Percentiles rank a stretch among this genome's conserved stretches.
Conservation (phyloP, 2,797 vertebrate species). For the Manis crassicaudata region DNA sequence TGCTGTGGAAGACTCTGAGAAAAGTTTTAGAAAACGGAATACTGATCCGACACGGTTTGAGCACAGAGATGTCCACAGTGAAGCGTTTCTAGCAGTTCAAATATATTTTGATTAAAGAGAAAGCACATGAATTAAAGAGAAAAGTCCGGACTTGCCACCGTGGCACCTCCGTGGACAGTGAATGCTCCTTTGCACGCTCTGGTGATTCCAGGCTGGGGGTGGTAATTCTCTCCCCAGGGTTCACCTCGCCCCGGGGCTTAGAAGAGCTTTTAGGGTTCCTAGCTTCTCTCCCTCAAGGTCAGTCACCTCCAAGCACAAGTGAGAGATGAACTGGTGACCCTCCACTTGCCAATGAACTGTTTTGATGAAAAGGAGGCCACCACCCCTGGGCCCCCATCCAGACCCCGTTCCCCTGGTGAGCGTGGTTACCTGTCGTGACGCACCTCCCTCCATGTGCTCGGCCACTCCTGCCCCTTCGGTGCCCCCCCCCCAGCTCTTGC, state of each 20-base stretch:
- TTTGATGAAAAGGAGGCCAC: not conserved
- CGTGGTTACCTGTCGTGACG: rapidly evolving
- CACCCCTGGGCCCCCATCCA: rapidly evolving
- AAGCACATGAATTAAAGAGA: not conserved
- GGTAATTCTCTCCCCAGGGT: not conserved
- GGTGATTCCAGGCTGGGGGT: not conserved
- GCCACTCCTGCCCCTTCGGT: too few relatives aligned
- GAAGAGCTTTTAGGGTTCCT: not conserved
- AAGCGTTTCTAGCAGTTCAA: not conserved
- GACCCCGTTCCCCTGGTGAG: too few relatives aligned
- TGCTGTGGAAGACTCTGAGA: not conserved
- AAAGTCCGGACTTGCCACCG: not conserved
- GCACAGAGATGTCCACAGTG: too few relatives aligned
- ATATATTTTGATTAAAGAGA: not conserved
- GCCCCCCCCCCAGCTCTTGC: too few relatives aligned
- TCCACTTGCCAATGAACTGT: too few relatives aligned
- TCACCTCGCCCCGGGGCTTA: too few relatives aligned
- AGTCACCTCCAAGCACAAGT: not conserved
- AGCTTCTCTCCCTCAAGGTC: not conserved
- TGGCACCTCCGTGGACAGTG: rapidly evolving
- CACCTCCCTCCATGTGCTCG: rapidly evolving
- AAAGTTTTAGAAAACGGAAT: not conserved
- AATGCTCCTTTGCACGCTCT: not conserved
- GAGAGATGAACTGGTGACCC: not conserved
- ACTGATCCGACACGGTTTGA: not conserved